Conservation (phyloP, 2,113 vertebrate species). For the Atrichornis clamosus region DNA sequence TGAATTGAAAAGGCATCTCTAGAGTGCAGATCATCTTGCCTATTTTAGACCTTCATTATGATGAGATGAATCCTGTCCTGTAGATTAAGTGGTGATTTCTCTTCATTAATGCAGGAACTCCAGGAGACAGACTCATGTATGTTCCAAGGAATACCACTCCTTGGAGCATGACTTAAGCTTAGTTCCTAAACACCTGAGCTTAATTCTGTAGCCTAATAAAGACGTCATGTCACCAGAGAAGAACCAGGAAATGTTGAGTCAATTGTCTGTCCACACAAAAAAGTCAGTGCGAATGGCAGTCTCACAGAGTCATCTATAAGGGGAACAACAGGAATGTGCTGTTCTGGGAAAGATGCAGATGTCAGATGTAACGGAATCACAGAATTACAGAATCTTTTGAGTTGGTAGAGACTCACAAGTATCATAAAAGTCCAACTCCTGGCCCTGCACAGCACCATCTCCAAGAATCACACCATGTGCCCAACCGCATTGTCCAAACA, state of each 20-base stretch:
- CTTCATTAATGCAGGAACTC: neutral
- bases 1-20: neutral
- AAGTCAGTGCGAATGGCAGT: neutral
- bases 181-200: neutral
- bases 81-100: neutral
- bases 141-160: neutral
- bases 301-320: neutral
- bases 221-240: accelerated
- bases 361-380: neutral
- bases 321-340: neutral
- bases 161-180: neutral
- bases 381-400: neutral
- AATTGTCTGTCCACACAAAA: neutral
- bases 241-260: neutral
- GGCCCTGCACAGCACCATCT: neutral
- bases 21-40: neutral
- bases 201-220: neutral
- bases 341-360: neutral
- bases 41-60: neutral
- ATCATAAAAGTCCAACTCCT: neutral
- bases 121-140: neutral
- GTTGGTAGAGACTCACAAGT: neutral
- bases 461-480: neutral
- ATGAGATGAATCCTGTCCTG: neutral
- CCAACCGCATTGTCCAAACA: neutral